These are phyloP conservation scores for Mimas tiliae DNA, from an alignment of 2,888 invertebrate species.

Conservation along the genomic window DNA sequence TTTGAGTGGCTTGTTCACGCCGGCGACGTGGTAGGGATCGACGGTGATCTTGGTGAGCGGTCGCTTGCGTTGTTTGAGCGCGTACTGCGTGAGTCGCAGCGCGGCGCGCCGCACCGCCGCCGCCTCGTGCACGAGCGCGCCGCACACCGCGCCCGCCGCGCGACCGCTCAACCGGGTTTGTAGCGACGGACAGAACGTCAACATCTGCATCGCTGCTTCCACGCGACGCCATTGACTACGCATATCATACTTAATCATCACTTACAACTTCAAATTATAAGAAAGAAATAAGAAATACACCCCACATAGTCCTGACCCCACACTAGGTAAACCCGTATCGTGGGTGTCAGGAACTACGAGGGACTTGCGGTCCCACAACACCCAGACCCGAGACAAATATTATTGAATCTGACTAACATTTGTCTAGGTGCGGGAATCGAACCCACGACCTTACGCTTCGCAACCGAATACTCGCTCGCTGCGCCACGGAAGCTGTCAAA, in stretches of 20 bases:
- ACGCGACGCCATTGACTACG: conserved; percentile 92
- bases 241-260: not conserved
- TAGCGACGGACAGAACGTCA: conserved; percentile 89
- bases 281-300: no score
- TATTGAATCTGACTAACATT: no score
- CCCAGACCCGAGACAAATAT: no score
- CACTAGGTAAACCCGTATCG: no score
- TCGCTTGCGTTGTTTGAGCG: conserved; percentile 89
- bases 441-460: no score
- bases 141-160: conserved; percentile 87
- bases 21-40: conserved; percentile 81
- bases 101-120: conserved; percentile 91
- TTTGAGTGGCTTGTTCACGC: conserved; percentile 56
- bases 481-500: no score
- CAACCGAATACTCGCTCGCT: no score
- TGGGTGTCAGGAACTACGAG: no score
- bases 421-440: no score
- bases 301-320: no score
- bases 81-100: conserved; percentile 84
- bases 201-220: conserved; percentile 89
- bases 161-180: conserved; percentile 87
- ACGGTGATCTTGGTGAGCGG: conserved; percentile 49
- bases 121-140: conserved; percentile 90
- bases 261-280: no score
- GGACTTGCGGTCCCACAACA: no score